Conservation (phyloP, 1,140 invertebrate species). For the Drosophila ironensis region DNA sequence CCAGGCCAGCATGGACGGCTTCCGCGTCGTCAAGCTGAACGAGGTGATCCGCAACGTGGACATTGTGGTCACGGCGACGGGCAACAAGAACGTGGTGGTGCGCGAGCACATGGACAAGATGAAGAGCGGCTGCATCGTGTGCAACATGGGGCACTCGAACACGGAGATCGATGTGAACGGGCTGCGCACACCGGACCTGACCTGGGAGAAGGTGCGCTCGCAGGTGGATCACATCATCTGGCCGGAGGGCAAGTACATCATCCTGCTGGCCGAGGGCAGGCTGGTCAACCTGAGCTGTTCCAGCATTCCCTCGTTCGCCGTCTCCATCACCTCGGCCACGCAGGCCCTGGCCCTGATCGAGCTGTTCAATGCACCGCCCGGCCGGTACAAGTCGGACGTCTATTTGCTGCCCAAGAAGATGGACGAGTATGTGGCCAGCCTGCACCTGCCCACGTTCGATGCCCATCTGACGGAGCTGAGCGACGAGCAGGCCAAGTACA, state of each 20-base stretch:
- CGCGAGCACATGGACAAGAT: constrained; percentile 98
- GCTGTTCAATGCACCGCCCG: constrained; percentile 96
- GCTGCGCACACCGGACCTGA: constrained; percentile 94
- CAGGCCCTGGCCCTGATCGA: constrained; percentile 98
- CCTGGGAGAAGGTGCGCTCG: constrained; percentile 98
- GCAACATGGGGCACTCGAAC: constrained; percentile 99
- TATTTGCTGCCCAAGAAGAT: constrained; percentile 99
- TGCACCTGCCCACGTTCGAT: constrained; percentile 98
- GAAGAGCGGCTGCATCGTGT: constrained; percentile 98
- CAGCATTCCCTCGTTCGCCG: constrained; percentile 98
- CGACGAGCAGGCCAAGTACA: constrained; percentile 98
- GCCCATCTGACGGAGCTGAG: constrained; percentile 97
- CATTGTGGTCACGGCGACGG: constrained; percentile 97
- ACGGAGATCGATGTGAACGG: constrained; percentile 99
- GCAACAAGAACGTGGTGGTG: constrained; percentile 98
- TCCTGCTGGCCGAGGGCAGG: constrained; percentile 96
- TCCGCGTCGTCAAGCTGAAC: constrained; percentile 96
- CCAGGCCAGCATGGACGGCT: constrained; percentile 99
- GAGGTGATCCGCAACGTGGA: constrained; percentile 92
- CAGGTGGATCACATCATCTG: constrained; percentile 99
- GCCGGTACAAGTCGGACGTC: constrained; percentile 97
- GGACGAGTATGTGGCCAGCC: constrained; percentile 96
- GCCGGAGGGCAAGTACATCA: constrained; percentile 95
- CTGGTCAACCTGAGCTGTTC: constrained; percentile 98
- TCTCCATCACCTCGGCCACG: constrained; percentile 96